These are phyloP conservation scores for Myoxocephalus aenaeus DNA, from an alignment of 2,797 vertebrate genomes.

Conservation along the genomic window DNA sequence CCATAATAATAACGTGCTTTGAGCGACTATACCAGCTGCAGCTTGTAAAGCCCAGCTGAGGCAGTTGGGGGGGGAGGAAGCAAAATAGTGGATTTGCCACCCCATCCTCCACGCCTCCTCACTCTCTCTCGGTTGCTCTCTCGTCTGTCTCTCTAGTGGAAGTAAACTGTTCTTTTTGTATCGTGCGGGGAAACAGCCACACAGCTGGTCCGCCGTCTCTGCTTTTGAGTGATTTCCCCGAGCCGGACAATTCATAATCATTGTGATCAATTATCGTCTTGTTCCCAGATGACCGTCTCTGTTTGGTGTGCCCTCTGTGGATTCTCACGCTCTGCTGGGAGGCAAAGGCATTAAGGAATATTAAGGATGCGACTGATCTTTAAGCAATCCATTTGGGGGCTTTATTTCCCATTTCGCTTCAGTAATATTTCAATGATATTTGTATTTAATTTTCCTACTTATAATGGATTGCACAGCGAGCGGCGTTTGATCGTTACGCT, in stretches of 20 bases:
- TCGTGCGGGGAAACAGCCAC: constrained; percentile 56
- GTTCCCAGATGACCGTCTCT: constrained; percentile 71
- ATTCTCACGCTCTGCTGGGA: constrained; percentile 35
- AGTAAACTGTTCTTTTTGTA: constrained; percentile 71
- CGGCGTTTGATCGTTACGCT: neutral
- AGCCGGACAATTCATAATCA: constrained; percentile 65
- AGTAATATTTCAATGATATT: neutral
- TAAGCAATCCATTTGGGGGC: neutral
- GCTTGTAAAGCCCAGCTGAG: constrained; percentile 70
- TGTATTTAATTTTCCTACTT: neutral
- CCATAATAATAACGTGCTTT: constrained; percentile 64
- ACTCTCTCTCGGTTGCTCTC: constrained; percentile 5
- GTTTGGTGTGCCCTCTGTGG: constrained; percentile 43
- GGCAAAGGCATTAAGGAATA: constrained; percentile 42
- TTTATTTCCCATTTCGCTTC: neutral
- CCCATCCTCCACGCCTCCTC: constrained; percentile 42
- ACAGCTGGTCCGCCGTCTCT: constrained; percentile 76
- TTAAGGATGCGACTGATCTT: constrained; percentile 24
- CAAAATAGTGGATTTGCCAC: constrained; percentile 56
- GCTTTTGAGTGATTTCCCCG: constrained; percentile 62
- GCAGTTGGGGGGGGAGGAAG: constrained; percentile 54
- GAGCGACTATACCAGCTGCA: constrained; percentile 69
- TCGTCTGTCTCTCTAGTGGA: constrained; percentile 52
- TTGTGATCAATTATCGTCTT: constrained; percentile 73
- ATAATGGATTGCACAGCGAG: neutral